Percentiles rank a stretch among this genome's conserved stretches.
phyloP scores from a whole-genome alignment of 1,140 invertebrate genomes.

The Limonius californicus region DNA sequence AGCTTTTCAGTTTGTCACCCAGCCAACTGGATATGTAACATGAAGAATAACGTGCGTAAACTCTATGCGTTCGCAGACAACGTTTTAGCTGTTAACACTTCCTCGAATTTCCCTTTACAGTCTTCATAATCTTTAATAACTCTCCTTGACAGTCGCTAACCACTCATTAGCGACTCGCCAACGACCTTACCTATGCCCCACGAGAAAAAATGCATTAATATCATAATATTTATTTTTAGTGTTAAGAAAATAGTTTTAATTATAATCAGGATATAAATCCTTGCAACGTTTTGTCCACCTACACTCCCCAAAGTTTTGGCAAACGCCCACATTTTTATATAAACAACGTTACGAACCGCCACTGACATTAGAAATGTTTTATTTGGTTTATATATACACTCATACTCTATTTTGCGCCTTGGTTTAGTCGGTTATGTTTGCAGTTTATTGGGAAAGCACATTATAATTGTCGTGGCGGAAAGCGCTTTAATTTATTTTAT shows the following conservation, averaged over 20 bases:
- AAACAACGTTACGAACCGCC: constrained; percentile 23
- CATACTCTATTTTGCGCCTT: constrained; percentile 13
- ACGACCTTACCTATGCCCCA: constrained; percentile 5
- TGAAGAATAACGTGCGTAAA: no score
- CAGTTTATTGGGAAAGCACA: constrained; percentile 23
- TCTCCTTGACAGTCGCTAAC: not conserved
- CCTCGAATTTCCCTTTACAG: no score
- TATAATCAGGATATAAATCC: not conserved
- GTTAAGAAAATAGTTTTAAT: not conserved
- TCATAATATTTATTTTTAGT: no score
- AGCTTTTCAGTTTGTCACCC: not conserved
- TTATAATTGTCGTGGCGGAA: not conserved
- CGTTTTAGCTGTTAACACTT: no score
- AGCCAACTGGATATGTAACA: constrained; percentile 1
- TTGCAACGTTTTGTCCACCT: not conserved
- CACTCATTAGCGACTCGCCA: constrained; percentile 4
- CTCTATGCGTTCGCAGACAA: no score
- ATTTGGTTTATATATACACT: constrained; percentile 36
- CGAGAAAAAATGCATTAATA: no score
- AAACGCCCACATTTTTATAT: constrained; percentile 19
- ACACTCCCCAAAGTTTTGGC: not conserved
- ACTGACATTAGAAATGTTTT: constrained; percentile 32
- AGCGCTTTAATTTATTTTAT: not conserved
- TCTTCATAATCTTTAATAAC: no score
- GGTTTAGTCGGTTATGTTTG: constrained; percentile 22